Evolutionary conservation across 1,140 invertebrate genomes (phyloP).

Genomic region (Drosophila novamexicana): DNA sequence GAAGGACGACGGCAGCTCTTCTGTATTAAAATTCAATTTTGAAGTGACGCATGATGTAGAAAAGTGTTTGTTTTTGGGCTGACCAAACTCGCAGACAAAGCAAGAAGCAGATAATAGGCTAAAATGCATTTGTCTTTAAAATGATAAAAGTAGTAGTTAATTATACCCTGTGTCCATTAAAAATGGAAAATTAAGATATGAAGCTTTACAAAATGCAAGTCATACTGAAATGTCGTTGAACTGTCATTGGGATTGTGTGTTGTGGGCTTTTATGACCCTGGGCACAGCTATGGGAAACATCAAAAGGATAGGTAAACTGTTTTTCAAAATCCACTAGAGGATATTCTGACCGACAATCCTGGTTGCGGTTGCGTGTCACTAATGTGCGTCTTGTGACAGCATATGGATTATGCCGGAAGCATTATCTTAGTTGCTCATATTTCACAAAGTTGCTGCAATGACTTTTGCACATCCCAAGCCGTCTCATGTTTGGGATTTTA

Average conservation of each 20-base stretch:
- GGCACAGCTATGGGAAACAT: conserved; percentile 52
- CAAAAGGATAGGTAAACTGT: conserved; percentile 70
- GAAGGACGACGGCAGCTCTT: conserved; percentile 41
- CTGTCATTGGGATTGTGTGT: neutral
- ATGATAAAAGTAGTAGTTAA: too few species aligned
- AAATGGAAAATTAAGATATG: too few species aligned
- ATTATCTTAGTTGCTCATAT: conserved; percentile 55
- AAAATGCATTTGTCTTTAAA: too few species aligned
- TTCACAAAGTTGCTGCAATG: conserved; percentile 59
- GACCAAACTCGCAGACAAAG: conserved; percentile 51
- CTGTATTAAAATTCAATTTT: conserved; percentile 75
- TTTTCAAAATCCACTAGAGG: conserved; percentile 45
- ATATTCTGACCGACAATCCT: conserved; percentile 13
- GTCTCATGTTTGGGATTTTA: conserved; percentile 63
- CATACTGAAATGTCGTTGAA: conserved; percentile 60
- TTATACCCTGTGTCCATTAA: too few species aligned
- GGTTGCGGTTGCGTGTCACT: conserved; percentile 42
- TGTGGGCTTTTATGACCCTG: conserved; percentile 2
- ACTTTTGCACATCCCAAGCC: conserved; percentile 71
- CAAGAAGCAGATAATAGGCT: conserved; percentile 6
- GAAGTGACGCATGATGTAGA: conserved; percentile 57
- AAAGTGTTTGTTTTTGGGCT: conserved; percentile 60
- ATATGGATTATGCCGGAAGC: conserved; percentile 29
- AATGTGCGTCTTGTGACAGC: conserved; percentile 67
- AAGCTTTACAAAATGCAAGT: too few species aligned